Conservation (phyloP, 2,797 vertebrate species). For the Sebastes vulpes region DNA sequence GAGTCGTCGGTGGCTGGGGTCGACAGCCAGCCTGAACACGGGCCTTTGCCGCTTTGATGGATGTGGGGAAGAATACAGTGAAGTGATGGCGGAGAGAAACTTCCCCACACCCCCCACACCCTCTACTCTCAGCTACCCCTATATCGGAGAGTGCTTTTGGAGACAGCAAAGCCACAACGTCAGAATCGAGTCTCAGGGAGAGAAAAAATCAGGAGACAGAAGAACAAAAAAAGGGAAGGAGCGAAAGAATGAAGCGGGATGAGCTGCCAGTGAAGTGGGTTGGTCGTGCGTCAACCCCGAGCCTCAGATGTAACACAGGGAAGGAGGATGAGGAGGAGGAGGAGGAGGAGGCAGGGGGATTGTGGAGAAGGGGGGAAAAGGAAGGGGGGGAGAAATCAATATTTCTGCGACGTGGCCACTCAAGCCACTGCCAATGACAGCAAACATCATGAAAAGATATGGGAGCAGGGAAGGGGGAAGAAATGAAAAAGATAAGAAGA, state of each 20-base stretch:
- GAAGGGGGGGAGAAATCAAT: constrained; percentile 79
- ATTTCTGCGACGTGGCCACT: constrained; percentile 84
- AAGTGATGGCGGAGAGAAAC: constrained; percentile 46
- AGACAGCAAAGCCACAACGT: constrained; percentile 49
- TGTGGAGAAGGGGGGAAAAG: constrained; percentile 5
- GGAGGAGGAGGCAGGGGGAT: constrained; percentile 27
- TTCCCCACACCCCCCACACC: background rate
- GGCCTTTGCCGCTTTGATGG: constrained; percentile 66
- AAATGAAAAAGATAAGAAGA: constrained; percentile 89
- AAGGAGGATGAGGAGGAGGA: constrained; percentile 31
- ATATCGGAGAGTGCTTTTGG: constrained; percentile 45
- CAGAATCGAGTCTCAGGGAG: constrained; percentile 34
- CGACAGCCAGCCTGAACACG: constrained; percentile 57
- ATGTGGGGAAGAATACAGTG: constrained; percentile 65
- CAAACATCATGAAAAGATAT: constrained; percentile 90
- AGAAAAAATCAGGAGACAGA: constrained; percentile 24
- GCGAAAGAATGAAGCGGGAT: constrained; percentile 40
- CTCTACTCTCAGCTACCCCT: constrained; percentile 18
- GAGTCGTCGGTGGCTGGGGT: constrained; percentile 60
- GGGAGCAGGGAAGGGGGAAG: constrained; percentile 81
- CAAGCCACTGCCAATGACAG: constrained; percentile 85
- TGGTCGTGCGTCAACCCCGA: constrained; percentile 59
- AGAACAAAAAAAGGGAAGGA: constrained; percentile 23
- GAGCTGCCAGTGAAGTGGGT: constrained; percentile 60
- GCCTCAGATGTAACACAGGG: constrained; percentile 54